phyloP scores from a whole-genome alignment of 92 coral and sea anemone species.

The Actinostola sp. region DNA sequence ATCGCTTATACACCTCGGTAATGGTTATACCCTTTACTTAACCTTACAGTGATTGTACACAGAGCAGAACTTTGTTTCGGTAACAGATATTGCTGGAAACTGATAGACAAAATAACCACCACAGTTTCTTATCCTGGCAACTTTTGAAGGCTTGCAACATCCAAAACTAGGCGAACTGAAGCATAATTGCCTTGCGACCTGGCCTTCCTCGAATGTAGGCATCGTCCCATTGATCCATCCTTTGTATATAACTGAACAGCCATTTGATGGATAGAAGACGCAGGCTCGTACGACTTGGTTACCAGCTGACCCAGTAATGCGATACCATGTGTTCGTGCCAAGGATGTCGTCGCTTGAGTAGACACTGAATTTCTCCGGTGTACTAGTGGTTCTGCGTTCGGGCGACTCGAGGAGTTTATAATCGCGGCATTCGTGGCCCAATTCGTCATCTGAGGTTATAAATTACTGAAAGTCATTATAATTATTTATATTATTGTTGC shows the following conservation, averaged over 20 bases:
- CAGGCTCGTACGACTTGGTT: slow-evolving; percentile 2
- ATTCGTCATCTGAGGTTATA: neutral
- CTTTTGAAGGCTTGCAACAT: neutral
- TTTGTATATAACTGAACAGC: neutral
- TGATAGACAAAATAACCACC: slow-evolving; percentile 15
- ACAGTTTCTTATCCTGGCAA: slow-evolving; percentile 17
- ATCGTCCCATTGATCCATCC: slow-evolving; percentile 23
- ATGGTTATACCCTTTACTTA: no score
- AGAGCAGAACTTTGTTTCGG: neutral
- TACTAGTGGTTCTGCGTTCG: slow-evolving; percentile 12
- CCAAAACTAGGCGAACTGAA: neutral
- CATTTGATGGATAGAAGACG: neutral
- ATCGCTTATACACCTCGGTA: no score
- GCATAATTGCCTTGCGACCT: slow-evolving; percentile 6
- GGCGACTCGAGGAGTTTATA: slow-evolving; percentile 13
- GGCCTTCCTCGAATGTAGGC: slow-evolving; percentile 20
- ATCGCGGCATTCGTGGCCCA: neutral
- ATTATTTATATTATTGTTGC: no score
- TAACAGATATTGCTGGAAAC: neutral
- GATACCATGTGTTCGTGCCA: slow-evolving; percentile 17
- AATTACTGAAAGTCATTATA: no score
- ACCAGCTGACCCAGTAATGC: slow-evolving; percentile 14
- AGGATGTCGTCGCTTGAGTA: neutral
- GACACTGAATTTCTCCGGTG: neutral
- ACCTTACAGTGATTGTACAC: slow-evolving; percentile 16